A percentile compares a stretch with the other conserved stretches of the same genome.
Evolutionary conservation across 2,113 vertebrate genomes (phyloP).

Genomic region (Otolemur garnettii): DNA sequence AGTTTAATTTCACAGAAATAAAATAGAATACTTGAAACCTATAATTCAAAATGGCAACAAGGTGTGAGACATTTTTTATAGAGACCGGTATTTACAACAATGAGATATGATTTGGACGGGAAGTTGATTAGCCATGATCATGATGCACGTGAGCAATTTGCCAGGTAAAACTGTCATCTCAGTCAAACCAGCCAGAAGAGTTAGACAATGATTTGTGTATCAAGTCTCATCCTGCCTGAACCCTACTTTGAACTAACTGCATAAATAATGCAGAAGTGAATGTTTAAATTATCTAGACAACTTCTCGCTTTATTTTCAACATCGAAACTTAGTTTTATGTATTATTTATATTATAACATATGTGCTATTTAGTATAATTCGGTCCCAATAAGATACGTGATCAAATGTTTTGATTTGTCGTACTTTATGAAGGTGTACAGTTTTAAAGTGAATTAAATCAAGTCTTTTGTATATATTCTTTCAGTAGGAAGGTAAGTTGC

Average conservation of each 20-base stretch:
- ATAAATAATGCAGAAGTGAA: slow-evolving; percentile 74
- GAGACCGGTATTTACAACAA: slow-evolving; percentile 41
- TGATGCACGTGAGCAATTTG: slow-evolving; percentile 54
- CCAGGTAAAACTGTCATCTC: slow-evolving; percentile 49
- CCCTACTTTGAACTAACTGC: slow-evolving; percentile 59
- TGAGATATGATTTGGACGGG: slow-evolving; percentile 22
- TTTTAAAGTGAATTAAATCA: slow-evolving; percentile 66
- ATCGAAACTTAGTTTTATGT: slow-evolving; percentile 36
- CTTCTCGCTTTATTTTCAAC: slow-evolving; percentile 62
- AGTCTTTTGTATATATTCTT: slow-evolving; percentile 2
- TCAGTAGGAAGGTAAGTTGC: slow-evolving; percentile 54
- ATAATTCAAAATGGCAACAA: not conserved
- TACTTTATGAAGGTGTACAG: slow-evolving; percentile 17
- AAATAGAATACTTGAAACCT: not conserved
- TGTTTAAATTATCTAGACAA: slow-evolving; percentile 74
- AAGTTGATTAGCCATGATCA: slow-evolving; percentile 61
- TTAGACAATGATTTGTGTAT: slow-evolving; percentile 62
- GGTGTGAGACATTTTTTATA: slow-evolving; percentile 21
- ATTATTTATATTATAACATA: slow-evolving; percentile 70
- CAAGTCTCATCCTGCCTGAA: not conserved
- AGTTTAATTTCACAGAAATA: slow-evolving; percentile 48
- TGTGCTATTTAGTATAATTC: slow-evolving; percentile 42
- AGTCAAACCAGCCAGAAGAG: slow-evolving; percentile 28
- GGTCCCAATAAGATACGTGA: slow-evolving; percentile 59
- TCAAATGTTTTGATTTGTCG: slow-evolving; percentile 73